Conservation (phyloP, 2,888 invertebrate genomes). For the Ophion costatus region DNA sequence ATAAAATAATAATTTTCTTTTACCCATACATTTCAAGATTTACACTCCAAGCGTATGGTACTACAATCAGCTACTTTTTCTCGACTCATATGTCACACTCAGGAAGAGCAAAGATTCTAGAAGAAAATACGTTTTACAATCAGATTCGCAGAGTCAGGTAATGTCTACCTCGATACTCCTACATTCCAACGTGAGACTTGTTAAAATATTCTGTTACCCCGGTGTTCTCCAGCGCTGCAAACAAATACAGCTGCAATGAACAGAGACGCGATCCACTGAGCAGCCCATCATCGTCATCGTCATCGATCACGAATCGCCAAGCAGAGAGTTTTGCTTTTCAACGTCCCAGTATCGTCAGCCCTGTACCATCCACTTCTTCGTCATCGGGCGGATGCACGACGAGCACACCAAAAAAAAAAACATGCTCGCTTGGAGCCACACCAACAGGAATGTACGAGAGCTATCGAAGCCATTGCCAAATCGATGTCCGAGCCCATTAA, state of each 20-base stretch:
- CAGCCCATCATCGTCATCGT: slow-evolving; percentile 20
- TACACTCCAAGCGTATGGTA: slow-evolving; percentile 22
- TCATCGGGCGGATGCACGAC: slow-evolving; percentile 33
- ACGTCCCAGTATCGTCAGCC: slow-evolving; percentile 28
- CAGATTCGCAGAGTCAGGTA: slow-evolving; percentile 34
- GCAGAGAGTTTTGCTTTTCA: slow-evolving; percentile 23
- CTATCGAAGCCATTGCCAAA: slow-evolving; percentile 25
- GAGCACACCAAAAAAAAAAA: slow-evolving; percentile 26
- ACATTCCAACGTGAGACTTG: slow-evolving; percentile 25
- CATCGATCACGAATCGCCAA: slow-evolving; percentile 23
- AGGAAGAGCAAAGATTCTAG: slow-evolving; percentile 26
- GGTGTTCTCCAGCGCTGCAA: background rate
- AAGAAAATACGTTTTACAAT: slow-evolving; percentile 6
- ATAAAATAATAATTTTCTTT: slow-evolving; percentile 25
- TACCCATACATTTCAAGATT: slow-evolving; percentile 23
- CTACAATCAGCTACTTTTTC: slow-evolving; percentile 27
- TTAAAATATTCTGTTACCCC: slow-evolving; percentile 5
- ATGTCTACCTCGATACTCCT: slow-evolving; percentile 20
- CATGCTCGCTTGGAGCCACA: slow-evolving; percentile 22
- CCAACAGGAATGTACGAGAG: slow-evolving; percentile 29
- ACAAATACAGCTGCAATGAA: slow-evolving; percentile 13
- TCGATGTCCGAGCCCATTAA: slow-evolving; percentile 24
- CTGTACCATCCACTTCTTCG: slow-evolving; percentile 31
- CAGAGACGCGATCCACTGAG: slow-evolving; percentile 15
- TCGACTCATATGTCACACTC: slow-evolving; percentile 25